These are phyloP conservation scores for Drosophila bipectinata DNA, from an alignment of 1,140 invertebrate species.

Conservation along the genomic window DNA sequence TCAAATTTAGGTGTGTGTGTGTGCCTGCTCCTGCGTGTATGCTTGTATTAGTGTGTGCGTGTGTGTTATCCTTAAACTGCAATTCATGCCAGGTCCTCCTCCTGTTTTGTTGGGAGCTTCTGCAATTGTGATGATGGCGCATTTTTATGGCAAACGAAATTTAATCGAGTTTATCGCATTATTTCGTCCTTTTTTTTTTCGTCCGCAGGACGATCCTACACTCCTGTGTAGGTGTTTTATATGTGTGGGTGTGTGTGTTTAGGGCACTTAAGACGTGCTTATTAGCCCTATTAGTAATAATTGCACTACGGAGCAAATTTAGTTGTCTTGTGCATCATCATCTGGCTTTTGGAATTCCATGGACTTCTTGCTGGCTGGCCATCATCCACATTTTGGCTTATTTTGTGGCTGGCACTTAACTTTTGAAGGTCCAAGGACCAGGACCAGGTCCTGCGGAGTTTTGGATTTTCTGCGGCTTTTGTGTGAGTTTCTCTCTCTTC, in stretches of 20 bases:
- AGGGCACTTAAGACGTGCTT: slow-evolving; percentile 73
- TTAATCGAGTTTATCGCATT: slow-evolving; percentile 78
- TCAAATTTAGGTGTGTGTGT: slow-evolving; percentile 57
- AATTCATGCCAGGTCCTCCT: slow-evolving; percentile 58
- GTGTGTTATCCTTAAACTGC: slow-evolving; percentile 73
- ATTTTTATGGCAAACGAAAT: slow-evolving; percentile 74
- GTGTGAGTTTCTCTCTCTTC: neutral
- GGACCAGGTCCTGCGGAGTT: neutral
- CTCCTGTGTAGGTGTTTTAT: neutral
- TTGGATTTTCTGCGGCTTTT: slow-evolving; percentile 28
- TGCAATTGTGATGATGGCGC: slow-evolving; percentile 77
- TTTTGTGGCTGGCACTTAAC: slow-evolving; percentile 48
- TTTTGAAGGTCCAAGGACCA: slow-evolving; percentile 26
- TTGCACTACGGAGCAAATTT: slow-evolving; percentile 79
- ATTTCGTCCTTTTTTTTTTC: slow-evolving; percentile 20
- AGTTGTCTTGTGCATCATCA: slow-evolving; percentile 61
- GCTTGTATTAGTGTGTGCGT: slow-evolving; percentile 4
- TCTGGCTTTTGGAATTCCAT: slow-evolving; percentile 1
- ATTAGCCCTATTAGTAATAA: slow-evolving; percentile 80
- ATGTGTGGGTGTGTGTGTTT: slow-evolving; percentile 6
- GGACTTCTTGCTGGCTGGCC: neutral
- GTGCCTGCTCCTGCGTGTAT: neutral
- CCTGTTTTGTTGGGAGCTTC: slow-evolving; percentile 12
- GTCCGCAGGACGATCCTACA: too few species aligned
- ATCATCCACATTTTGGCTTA: slow-evolving; percentile 34